Evolutionary conservation across 2,888 invertebrate genomes (phyloP), one percentile per base, ranked within the genome.

Genomic region (Heteromurus nitidus): DNA sequence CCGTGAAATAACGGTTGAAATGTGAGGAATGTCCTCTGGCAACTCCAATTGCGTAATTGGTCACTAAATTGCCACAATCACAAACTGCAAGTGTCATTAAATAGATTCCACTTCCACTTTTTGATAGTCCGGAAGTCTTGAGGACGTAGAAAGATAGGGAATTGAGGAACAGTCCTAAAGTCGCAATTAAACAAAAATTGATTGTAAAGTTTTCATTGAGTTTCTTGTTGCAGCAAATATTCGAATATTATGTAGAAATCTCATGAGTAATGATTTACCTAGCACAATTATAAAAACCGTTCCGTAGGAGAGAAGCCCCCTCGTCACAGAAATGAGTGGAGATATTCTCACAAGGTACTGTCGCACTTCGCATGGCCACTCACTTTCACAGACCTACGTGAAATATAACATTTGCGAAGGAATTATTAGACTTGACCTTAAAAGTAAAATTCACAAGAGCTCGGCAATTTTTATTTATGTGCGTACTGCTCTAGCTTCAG

Each of bases 301-400:
- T 28, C 88, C 87, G 53, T 89, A 89, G 55, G 87, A 85, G 22
- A 89, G 85, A 24, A 89, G 79, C 74, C 87, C 87, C 22, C 88
- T 87, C 16, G 88, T 88, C 26, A 88, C 67, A 53, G 82, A 86
- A 31, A 89, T 88, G 50, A 89, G 88, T 0, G 88, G 87, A 62
- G 88, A 88, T 2, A 86, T 73, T 11, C 86, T 84, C 7, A 88
- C 65, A 89, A 89, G 89, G 82, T 88, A 89, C 62, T 85, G 85
- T 31, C 89, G 87, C 7, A 88, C 87, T 84, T 89, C 89, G 72
- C 89, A 89, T 13, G 89, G 89, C 88, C 88, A 89, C 11, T 80
- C 77, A 28, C 53, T 60, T 44, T 86, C 84, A 75, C 85, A 85
- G 74, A 85, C 42, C 67, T 68, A 65, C 67, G 24, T 13, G 22